Evolutionary conservation across 2,888 invertebrate species (phyloP).

Genomic region (Sylvicola cinctus): DNA sequence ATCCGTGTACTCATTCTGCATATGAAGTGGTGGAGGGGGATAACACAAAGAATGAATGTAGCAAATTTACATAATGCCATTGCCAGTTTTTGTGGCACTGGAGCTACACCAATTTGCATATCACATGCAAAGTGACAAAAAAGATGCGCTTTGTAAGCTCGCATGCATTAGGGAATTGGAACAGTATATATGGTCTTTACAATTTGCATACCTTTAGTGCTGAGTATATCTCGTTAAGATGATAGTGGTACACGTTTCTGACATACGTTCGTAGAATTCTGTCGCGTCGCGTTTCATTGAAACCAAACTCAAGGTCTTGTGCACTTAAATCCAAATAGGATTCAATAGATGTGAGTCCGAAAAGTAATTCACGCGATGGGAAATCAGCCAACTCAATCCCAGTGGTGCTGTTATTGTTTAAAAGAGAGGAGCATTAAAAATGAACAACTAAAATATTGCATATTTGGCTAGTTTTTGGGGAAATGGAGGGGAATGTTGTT

Average conservation of each 20-base stretch:
- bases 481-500: no score
- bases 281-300: constrained; percentile 73
- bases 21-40: no score
- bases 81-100: no score
- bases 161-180: no score
- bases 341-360: constrained; percentile 66
- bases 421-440: constrained; percentile 3
- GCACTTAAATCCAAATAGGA: constrained; percentile 66
- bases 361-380: constrained; percentile 59
- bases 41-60: no score
- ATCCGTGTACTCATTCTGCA: constrained; percentile 84
- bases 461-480: no score
- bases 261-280: constrained; percentile 79
- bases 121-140: no score
- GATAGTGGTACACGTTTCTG: constrained; percentile 84
- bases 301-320: constrained; percentile 74
- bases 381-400: constrained; percentile 68
- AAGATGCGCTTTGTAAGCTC: no score
- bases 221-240: constrained; percentile 86
- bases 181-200: no score
- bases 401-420: constrained; percentile 28
- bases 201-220: constrained; percentile 37
- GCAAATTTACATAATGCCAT: no score
- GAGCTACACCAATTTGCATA: no score
- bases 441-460: no score